Conservation (phyloP, 2,888 invertebrate genomes). For the Drosophila cracens region DNA sequence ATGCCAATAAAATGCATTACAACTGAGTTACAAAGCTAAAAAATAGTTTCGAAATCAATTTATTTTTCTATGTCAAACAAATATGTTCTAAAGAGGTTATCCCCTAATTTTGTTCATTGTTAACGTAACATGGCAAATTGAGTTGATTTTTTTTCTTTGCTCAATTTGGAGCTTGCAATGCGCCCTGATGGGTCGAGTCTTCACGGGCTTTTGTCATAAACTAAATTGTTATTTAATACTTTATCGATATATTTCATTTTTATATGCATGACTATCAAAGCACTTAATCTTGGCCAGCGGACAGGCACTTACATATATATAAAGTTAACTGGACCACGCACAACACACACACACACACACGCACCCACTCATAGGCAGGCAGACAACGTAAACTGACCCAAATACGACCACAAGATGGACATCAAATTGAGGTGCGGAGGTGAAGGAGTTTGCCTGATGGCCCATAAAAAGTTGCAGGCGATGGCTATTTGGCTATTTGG, state of each 20-base stretch:
- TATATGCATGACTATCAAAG: slow-evolving; percentile 77
- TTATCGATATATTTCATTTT: slow-evolving; percentile 80
- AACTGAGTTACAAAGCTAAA: not conserved
- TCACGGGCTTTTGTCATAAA: slow-evolving; percentile 62
- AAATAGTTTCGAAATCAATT: not conserved
- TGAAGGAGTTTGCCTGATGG: slow-evolving; percentile 47
- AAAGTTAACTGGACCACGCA: slow-evolving; percentile 64
- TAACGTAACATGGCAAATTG: slow-evolving; percentile 40
- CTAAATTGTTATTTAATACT: slow-evolving; percentile 79
- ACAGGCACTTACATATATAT: slow-evolving; percentile 65
- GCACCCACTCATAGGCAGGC: slow-evolving; percentile 7
- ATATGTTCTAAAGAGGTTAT: not conserved
- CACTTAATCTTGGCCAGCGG: slow-evolving; percentile 74
- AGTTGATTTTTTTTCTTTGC: slow-evolving; percentile 15
- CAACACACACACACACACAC: slow-evolving; percentile 4
- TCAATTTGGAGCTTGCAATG: slow-evolving; percentile 13
- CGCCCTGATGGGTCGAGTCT: slow-evolving; percentile 36
- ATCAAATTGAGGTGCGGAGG: slow-evolving; percentile 48
- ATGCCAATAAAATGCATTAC: not conserved
- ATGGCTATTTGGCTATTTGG: slow-evolving; percentile 66
- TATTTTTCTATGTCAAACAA: not conserved
- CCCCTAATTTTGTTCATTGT: slow-evolving; percentile 3
- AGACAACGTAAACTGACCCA: slow-evolving; percentile 68
- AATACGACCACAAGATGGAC: slow-evolving; percentile 75
- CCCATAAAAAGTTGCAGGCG: slow-evolving; percentile 70